Evolutionary conservation across 2,113 vertebrate species (phyloP).

Genomic region (Trogon melanurus): DNA sequence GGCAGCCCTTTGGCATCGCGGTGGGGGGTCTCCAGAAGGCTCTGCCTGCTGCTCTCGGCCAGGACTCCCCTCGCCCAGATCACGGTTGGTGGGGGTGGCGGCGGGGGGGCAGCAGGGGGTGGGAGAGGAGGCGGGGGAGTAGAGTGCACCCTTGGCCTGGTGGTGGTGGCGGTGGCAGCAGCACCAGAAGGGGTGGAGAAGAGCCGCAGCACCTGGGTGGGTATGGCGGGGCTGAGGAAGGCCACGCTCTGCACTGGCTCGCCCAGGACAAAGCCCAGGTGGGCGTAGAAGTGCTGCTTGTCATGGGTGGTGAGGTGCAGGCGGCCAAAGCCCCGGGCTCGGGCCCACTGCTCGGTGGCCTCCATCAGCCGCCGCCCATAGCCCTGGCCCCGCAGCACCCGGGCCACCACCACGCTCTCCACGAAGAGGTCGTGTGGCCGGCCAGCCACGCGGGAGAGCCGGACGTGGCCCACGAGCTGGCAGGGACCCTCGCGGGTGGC

Average conservation of each 20-base stretch:
- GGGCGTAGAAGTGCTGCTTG: slow-evolving; percentile 91
- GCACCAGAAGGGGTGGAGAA: slow-evolving; percentile 61
- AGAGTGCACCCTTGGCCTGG: not conserved
- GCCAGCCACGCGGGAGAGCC: slow-evolving; percentile 84
- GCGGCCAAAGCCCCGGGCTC: slow-evolving; percentile 74
- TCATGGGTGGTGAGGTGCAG: slow-evolving; percentile 92
- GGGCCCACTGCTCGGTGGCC: slow-evolving; percentile 84
- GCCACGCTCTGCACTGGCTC: slow-evolving; percentile 87
- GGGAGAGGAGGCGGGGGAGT: not conserved
- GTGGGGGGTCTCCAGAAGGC: slow-evolving; percentile 80
- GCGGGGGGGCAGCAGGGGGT: not conserved
- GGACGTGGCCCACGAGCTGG: slow-evolving; percentile 86
- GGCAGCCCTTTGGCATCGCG: slow-evolving; percentile 83
- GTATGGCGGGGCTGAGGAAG: slow-evolving; percentile 78
- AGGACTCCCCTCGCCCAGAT: not conserved
- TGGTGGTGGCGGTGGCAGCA: not conserved
- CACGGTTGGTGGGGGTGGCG: not conserved
- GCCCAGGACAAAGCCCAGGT: slow-evolving; percentile 86
- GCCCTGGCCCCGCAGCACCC: slow-evolving; percentile 84
- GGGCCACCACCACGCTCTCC: slow-evolving; percentile 90
- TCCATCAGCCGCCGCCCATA: slow-evolving; percentile 91
- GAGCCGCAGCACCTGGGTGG: slow-evolving; percentile 77
- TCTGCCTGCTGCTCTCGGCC: slow-evolving; percentile 46
- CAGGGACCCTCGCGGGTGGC: not conserved
- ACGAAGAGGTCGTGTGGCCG: slow-evolving; percentile 82